Percentiles rank a stretch among this genome's conserved stretches.
Conservation (phyloP, 1,140 invertebrate species). For the Sminthurinus signatus region DNA sequence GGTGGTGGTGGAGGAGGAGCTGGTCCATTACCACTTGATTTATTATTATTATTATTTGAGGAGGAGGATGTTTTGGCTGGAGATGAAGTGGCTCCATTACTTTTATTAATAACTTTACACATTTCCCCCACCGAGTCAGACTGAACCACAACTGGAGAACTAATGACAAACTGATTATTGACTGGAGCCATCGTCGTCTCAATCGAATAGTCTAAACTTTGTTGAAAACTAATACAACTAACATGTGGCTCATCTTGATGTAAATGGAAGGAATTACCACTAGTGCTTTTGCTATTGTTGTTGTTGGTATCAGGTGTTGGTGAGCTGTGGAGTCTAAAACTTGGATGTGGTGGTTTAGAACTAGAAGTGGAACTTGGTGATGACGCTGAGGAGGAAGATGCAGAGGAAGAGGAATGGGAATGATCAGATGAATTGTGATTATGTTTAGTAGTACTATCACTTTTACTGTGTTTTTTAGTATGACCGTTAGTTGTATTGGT, state of each 20-base stretch:
- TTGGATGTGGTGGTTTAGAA: slow-evolving; percentile 37
- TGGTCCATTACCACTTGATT: background rate
- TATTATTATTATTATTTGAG: slow-evolving; percentile 10
- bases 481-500: background rate
- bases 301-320: background rate
- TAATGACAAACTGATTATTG: slow-evolving; percentile 14
- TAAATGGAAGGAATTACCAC: background rate
- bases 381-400: slow-evolving; percentile 3
- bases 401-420: slow-evolving; percentile 2
- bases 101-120: background rate
- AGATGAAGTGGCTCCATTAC: slow-evolving; percentile 1
- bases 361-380: slow-evolving; percentile 13
- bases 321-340: slow-evolving; percentile 42
- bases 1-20: slow-evolving; percentile 32
- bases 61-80: too few relatives aligned
- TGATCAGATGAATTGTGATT: slow-evolving; percentile 1
- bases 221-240: background rate
- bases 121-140: background rate
- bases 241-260: background rate
- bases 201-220: slow-evolving; percentile 9
- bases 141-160: background rate
- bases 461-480: background rate
- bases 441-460: background rate
- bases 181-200: slow-evolving; percentile 18
- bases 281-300: background rate